phyloP scores from a whole-genome alignment of 1,140 invertebrate species.

The Platyura marginata region DNA sequence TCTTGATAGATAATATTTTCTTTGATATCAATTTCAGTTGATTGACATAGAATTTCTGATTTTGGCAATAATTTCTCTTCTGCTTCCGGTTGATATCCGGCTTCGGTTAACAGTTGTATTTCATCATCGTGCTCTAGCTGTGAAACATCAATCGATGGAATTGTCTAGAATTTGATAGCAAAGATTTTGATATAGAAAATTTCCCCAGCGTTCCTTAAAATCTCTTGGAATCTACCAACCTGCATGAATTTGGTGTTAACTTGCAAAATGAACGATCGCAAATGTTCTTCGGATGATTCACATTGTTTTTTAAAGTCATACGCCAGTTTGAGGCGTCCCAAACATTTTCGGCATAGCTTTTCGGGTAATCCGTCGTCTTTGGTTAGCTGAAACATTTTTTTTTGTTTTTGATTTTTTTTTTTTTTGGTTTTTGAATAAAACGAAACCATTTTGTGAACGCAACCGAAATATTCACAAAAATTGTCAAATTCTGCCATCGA shows the following conservation, averaged over 20 bases:
- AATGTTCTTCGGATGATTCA: constrained; percentile 4
- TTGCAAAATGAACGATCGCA: constrained; percentile 7
- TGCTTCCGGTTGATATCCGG: background rate
- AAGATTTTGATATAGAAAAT: no score
- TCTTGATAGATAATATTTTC: background rate
- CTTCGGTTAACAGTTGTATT: background rate
- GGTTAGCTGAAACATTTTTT: background rate
- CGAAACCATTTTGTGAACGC: no score
- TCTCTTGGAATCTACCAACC: constrained; percentile 3
- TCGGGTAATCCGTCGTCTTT: constrained; percentile 6
- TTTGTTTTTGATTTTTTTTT: no score
- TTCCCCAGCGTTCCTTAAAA: no score
- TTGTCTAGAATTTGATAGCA: no score
- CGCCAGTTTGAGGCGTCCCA: constrained; percentile 4
- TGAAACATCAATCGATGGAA: no score
- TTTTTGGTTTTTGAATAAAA: no score
- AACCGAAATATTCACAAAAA: no score
- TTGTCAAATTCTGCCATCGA: no score
- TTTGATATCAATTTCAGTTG: no score
- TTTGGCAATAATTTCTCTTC: background rate
- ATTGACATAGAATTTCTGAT: background rate
- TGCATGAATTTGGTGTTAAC: constrained; percentile 7
- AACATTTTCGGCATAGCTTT: constrained; percentile 6
- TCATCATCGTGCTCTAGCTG: constrained; percentile 1
- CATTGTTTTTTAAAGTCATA: constrained; percentile 5